A percentile compares a stretch with the other conserved stretches of the same genome.
Evolutionary conservation across 2,888 invertebrate species (phyloP).

Genomic region (Diogma glabrata): DNA sequence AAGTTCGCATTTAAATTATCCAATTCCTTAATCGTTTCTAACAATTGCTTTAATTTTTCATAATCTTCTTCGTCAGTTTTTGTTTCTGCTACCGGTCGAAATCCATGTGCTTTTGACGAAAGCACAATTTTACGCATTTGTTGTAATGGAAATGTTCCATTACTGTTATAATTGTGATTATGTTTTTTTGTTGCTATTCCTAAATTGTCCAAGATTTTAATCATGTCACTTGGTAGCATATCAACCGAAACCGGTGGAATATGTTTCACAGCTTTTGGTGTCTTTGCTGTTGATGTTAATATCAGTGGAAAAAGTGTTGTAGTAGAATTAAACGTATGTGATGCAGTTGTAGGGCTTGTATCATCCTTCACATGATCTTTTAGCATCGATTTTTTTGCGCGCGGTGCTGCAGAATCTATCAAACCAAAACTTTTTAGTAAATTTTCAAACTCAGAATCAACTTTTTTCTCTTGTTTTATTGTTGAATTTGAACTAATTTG

Average conservation of each 20-base stretch:
- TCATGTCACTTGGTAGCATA: slow-evolving; percentile 30
- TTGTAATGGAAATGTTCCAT: background rate
- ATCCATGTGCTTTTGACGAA: slow-evolving; percentile 1
- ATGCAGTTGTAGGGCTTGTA: background rate
- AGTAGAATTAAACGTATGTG: background rate
- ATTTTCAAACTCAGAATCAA: slow-evolving; percentile 32
- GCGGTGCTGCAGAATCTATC: slow-evolving; percentile 27
- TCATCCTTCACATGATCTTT: background rate
- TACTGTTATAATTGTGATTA: slow-evolving; percentile 5
- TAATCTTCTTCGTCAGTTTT: slow-evolving; percentile 39
- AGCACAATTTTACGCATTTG: slow-evolving; percentile 2
- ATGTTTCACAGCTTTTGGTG: slow-evolving; percentile 7
- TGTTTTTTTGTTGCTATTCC: slow-evolving; percentile 25
- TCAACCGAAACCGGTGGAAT: slow-evolving; percentile 27
- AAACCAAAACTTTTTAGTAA: slow-evolving; percentile 36
- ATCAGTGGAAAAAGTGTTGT: slow-evolving; percentile 3
- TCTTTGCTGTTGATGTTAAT: background rate
- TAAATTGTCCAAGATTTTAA: slow-evolving; percentile 29
- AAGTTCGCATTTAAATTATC: slow-evolving; percentile 35
- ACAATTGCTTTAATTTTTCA: slow-evolving; percentile 36
- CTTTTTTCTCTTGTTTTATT: slow-evolving; percentile 14
- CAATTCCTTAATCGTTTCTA: slow-evolving; percentile 38
- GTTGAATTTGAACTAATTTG: slow-evolving; percentile 25
- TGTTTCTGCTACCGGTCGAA: slow-evolving; percentile 12
- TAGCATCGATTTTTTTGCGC: slow-evolving; percentile 3